Percentiles rank a stretch among this genome's conserved stretches.
Evolutionary conservation across 2,888 invertebrate species (phyloP).

Genomic region (Diloba caeruleocephala): DNA sequence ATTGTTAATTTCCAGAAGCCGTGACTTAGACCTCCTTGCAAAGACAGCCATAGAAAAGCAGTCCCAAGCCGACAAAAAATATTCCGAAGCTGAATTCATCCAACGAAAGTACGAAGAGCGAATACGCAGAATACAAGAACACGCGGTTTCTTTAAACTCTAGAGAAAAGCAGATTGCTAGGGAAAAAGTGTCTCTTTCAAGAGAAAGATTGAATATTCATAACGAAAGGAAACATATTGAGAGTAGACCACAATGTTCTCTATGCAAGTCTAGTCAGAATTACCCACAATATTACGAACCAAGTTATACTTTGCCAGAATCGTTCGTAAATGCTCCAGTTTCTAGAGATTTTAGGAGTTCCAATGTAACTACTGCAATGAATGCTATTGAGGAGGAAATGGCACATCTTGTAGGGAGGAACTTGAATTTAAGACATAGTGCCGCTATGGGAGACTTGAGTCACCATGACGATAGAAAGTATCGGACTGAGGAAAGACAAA

Average conservation of each 20-base stretch:
- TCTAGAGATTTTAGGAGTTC: conserved; percentile 71
- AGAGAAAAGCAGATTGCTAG: conserved; percentile 90
- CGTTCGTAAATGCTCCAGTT: conserved; percentile 66
- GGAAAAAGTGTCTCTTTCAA: conserved; percentile 89
- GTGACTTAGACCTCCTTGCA: conserved; percentile 86
- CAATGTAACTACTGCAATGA: conserved; percentile 70
- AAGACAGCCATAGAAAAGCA: conserved; percentile 90
- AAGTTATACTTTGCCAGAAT: conserved; percentile 65
- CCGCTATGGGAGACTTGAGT: conserved; percentile 53
- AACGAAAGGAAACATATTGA: conserved; percentile 86
- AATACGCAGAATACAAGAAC: conserved; percentile 88
- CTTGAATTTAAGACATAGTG: conserved; percentile 65
- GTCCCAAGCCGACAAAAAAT: conserved; percentile 88
- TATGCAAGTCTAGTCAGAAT: conserved; percentile 77
- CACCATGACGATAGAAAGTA: conserved; percentile 31
- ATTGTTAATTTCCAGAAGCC: conserved; percentile 66
- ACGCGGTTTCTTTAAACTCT: conserved; percentile 85
- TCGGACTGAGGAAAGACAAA: conserved; percentile 18
- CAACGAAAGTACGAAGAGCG: conserved; percentile 89
- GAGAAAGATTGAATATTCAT: conserved; percentile 88
- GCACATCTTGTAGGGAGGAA: conserved; percentile 75
- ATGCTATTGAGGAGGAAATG: conserved; percentile 80
- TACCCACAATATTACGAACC: conserved; percentile 63
- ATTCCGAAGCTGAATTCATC: conserved; percentile 86
- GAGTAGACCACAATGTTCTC: conserved; percentile 76